These are phyloP conservation scores for Stegophylla sp. DNA, from an alignment of 2,888 invertebrate species.

Conservation along the genomic window DNA sequence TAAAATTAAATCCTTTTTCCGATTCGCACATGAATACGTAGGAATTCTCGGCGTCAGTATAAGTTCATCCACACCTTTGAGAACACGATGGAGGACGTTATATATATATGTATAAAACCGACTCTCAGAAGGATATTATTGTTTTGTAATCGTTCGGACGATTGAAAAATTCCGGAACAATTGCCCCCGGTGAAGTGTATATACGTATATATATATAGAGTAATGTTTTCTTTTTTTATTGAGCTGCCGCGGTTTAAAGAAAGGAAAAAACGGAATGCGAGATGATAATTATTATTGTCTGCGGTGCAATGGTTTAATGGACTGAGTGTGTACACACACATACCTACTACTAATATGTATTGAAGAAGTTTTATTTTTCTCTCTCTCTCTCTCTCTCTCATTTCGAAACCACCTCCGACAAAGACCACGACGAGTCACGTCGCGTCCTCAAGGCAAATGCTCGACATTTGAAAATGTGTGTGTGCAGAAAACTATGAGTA, in stretches of 20 bases:
- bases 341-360: too few relatives aligned
- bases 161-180: slow-evolving; percentile 55
- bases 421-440: slow-evolving; percentile 49
- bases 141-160: slow-evolving; percentile 42
- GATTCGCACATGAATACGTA: too few relatives aligned
- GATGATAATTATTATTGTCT: slow-evolving; percentile 58
- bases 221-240: slow-evolving; percentile 42
- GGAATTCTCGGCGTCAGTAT: background rate
- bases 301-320: slow-evolving; percentile 45
- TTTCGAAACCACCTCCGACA: slow-evolving; percentile 54
- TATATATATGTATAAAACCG: background rate
- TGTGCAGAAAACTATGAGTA: slow-evolving; percentile 56
- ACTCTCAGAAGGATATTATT: slow-evolving; percentile 19
- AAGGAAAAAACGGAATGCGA: slow-evolving; percentile 57
- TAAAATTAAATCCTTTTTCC: too few relatives aligned
- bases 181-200: background rate
- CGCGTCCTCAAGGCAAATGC: slow-evolving; percentile 42
- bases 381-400: too few relatives aligned
- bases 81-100: background rate
- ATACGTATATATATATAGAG: background rate
- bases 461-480: slow-evolving; percentile 57
- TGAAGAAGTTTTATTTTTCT: slow-evolving; percentile 45
- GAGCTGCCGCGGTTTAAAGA: slow-evolving; percentile 53
- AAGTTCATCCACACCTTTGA: background rate
- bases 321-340: too few relatives aligned